These are phyloP conservation scores for Lycaon pictus DNA, from an alignment of 2,113 vertebrate species.

Conservation along the genomic window DNA sequence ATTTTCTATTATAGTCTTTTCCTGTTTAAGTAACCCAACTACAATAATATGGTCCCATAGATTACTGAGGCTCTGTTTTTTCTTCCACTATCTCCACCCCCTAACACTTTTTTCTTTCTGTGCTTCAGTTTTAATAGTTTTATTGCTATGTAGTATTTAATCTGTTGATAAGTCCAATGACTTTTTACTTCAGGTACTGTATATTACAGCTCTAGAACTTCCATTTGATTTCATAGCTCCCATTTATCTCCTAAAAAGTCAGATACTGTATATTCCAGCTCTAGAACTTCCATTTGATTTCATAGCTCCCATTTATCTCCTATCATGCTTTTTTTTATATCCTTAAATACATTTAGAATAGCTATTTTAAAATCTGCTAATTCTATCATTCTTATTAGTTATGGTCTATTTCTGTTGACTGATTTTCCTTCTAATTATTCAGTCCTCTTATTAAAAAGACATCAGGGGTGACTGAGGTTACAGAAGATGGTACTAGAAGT, in stretches of 20 bases:
- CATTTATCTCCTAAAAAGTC: background rate
- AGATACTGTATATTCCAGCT: background rate
- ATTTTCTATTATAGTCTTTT: background rate
- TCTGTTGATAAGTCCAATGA: background rate
- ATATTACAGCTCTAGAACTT: constrained; percentile 7
- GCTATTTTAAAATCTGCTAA: background rate
- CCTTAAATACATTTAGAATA: background rate
- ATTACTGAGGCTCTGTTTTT: background rate
- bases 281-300: background rate
- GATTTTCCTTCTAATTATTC: background rate
- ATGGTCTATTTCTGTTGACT: background rate
- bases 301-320: background rate
- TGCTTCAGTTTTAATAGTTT: background rate
- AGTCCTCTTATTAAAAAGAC: background rate
- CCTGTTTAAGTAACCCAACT: background rate
- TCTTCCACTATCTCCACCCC: background rate
- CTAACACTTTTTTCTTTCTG: background rate
- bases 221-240: background rate
- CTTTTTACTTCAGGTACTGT: background rate
- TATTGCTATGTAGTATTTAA: background rate
- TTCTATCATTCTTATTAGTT: background rate
- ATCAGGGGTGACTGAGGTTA: background rate
- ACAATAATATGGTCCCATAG: no score
- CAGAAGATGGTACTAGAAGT: background rate
- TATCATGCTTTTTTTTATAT: background rate